Evolutionary conservation across 2,113 vertebrate species (phyloP).

Genomic region (Catharus bicknelli): DNA sequence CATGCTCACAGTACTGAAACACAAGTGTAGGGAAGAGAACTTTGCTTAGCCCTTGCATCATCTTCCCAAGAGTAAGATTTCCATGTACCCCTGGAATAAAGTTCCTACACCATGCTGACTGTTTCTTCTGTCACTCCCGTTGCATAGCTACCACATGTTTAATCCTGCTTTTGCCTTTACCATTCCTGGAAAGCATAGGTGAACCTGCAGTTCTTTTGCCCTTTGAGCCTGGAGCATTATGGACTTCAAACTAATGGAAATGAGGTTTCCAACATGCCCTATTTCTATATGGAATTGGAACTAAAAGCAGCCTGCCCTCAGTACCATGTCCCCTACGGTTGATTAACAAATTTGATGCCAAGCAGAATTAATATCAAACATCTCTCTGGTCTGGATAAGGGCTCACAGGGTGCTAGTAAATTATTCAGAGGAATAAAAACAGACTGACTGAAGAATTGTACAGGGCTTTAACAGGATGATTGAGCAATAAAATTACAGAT

Average conservation of each 20-base stretch:
- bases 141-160: not conserved
- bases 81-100: not conserved
- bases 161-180: not conserved
- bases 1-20: not conserved
- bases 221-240: not conserved
- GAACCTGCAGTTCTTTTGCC: not conserved
- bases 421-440: not conserved
- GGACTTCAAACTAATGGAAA: not conserved
- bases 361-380: not conserved
- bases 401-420: not conserved
- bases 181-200: not conserved
- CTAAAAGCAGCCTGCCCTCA: not conserved
- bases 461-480: not conserved
- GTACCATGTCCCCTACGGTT: not conserved
- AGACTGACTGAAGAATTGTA: not conserved
- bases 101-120: not conserved
- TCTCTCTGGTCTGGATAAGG: not conserved
- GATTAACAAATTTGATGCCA: not conserved
- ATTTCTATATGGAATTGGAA: not conserved
- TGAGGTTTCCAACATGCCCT: not conserved
- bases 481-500: not conserved
- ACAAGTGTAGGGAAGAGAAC: not conserved
- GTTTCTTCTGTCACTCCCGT: not conserved
- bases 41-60: not conserved
- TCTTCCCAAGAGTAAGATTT: not conserved